Evolutionary conservation across 1,140 invertebrate species (phyloP), one percentile per base, ranked within the genome.

Genomic region (Drosophila murphyi): DNA sequence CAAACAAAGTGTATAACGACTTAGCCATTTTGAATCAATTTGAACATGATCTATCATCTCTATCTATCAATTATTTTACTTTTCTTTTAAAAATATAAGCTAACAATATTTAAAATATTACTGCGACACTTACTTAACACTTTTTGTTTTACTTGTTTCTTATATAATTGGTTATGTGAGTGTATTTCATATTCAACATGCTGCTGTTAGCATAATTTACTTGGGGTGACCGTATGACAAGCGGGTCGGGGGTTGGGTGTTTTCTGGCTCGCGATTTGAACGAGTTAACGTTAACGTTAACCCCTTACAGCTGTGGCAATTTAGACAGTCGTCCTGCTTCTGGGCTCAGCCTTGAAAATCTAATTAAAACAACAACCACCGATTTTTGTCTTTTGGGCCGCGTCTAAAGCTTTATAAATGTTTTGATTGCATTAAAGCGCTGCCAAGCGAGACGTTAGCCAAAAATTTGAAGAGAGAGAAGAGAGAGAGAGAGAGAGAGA

Each of bases 351-450:
- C 80, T 89, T 88, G 77, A 50, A 88, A 88, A 88, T 89, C 85
- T 88, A 88, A 88, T 88, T 88, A 88, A 88, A 88, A 89, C 85
- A 88, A 88, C 85, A 88, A 88, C 85, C 85, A 88, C 85, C 85
- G 77, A 89, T 88, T 88, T 89, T 89, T 89, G 85, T 88, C 80
- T 85, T 89, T 88, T 51, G 68, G 62, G 64, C 69, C 35, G 64
- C 69, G 73, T 74, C 80, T 70, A 87, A 88, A 88, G 83, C 85
- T 85, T 89, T 88, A 88, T 85, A 88, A 88, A 88, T 88, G 83
- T 88, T 88, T 88, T 89, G 83, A 88, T 88, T 88, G 83, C 83
- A 89, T 88, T 88, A 88, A 87, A 89, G 80, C 67, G 85, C 83
- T 78, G 73, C 85, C 85, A 88, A 89, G 80, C 83, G 85, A 89